Conservation (phyloP, 2,888 invertebrate genomes). For the Clunio marinus region DNA sequence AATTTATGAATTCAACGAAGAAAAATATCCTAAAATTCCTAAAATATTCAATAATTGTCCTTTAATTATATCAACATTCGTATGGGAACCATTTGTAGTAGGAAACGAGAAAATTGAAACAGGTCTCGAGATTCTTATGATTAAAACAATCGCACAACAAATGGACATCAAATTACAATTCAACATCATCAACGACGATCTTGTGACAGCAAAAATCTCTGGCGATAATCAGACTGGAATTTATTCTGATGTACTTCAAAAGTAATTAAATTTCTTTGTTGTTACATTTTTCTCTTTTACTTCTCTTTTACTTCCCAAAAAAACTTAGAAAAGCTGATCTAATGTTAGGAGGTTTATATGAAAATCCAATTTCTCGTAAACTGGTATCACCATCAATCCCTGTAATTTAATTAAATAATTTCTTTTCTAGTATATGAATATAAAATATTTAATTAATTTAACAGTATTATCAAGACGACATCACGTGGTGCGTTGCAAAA, state of each 20-base stretch:
- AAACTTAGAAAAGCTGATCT: conserved; percentile 46
- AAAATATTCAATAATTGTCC: conserved; percentile 47
- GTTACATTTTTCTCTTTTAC: too few relatives aligned
- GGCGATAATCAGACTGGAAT: conserved; percentile 18
- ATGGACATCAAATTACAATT: conserved; percentile 46
- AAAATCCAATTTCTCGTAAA: conserved; percentile 48
- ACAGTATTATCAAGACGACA: conserved; percentile 50
- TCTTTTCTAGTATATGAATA: too few relatives aligned
- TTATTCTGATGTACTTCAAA: conserved; percentile 17
- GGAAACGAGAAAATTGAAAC: conserved; percentile 39
- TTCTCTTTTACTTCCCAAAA: too few relatives aligned
- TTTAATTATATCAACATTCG: conserved; percentile 46
- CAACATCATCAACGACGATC: not conserved
- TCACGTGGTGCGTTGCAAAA: conserved; percentile 50
- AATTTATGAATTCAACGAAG: conserved; percentile 1
- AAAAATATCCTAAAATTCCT: conserved; percentile 45
- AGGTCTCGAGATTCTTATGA: conserved; percentile 48
- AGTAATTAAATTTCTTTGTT: too few relatives aligned
- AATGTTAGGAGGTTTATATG: conserved; percentile 49
- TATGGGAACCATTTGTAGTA: conserved; percentile 49
- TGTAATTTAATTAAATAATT: too few relatives aligned
- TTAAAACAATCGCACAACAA: conserved; percentile 46
- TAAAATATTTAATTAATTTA: too few relatives aligned
- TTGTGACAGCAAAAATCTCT: not conserved
- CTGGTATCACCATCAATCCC: conserved; percentile 47